Conservation (phyloP, 30 jellyfish, hydroid and myxozoan genomes). For the Aurelia sp. region DNA sequence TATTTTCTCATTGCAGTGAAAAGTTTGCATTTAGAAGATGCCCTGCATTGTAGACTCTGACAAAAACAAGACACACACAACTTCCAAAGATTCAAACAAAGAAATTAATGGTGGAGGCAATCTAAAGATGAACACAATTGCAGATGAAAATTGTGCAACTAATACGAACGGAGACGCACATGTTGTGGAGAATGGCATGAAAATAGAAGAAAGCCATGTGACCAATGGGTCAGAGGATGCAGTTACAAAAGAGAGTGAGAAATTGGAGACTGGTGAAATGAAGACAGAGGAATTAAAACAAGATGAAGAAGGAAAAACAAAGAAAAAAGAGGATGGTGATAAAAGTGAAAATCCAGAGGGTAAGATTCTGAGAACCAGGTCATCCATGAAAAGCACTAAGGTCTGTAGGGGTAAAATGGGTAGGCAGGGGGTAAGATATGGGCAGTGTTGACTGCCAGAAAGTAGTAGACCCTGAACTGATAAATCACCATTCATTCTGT, state of each 20-base stretch:
- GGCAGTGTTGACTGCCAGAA: too few relatives aligned
- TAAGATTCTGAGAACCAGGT: background rate
- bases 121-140: background rate
- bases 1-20: too few relatives aligned
- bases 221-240: background rate
- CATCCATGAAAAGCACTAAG: background rate
- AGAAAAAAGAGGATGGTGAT: background rate
- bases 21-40: slow-evolving; percentile 29
- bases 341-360: slow-evolving; percentile 32
- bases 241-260: background rate
- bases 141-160: slow-evolving; percentile 10
- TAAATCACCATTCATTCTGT: too few relatives aligned
- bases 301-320: slow-evolving; percentile 7
- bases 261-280: background rate
- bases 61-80: background rate
- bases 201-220: background rate
- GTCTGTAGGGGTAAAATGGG: background rate
- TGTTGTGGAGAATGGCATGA: slow-evolving; percentile 1
- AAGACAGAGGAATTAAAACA: background rate
- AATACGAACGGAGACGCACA: slow-evolving; percentile 18
- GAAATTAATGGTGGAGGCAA: background rate
- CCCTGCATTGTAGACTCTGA: slow-evolving; percentile 72
- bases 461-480: too few relatives aligned
- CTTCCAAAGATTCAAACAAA: background rate
- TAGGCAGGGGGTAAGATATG: too few relatives aligned